phyloP scores from a whole-genome alignment of 2,113 vertebrate genomes.

The Ochotona princeps region DNA sequence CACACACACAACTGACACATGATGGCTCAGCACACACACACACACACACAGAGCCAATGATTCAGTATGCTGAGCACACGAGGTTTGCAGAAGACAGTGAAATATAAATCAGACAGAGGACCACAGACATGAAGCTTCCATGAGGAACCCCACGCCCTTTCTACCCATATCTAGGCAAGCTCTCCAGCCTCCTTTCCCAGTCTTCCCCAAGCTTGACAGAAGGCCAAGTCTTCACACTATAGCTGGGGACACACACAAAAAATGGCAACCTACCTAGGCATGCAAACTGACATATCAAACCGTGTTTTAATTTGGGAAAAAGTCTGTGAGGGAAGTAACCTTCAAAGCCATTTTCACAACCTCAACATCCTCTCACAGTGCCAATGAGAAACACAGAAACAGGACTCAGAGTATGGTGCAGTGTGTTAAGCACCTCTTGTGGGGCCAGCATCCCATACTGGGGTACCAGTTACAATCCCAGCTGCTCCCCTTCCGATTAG shows the following conservation, averaged over 20 bases:
- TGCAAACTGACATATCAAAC: background rate
- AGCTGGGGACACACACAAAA: background rate
- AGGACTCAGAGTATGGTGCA: no score
- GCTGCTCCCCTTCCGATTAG: no score
- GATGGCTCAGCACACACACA: no score
- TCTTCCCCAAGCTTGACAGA: background rate
- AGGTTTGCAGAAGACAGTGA: background rate
- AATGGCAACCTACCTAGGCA: background rate
- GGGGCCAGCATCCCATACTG: no score
- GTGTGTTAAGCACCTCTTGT: no score
- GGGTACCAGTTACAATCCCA: no score
- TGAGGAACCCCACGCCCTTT: background rate
- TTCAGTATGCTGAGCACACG: background rate
- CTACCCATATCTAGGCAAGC: background rate
- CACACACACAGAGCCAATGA: background rate
- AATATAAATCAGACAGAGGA: background rate
- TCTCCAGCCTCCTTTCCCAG: rapidly evolving
- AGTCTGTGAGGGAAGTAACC: background rate
- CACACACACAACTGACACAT: no score
- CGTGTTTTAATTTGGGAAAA: background rate
- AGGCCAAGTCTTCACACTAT: background rate
- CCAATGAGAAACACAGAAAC: background rate
- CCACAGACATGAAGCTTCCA: rapidly evolving
- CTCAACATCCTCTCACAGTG: background rate
- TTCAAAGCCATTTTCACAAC: background rate